phyloP scores from a whole-genome alignment of 2,888 invertebrate species.

The Cryptus viduatorius region DNA sequence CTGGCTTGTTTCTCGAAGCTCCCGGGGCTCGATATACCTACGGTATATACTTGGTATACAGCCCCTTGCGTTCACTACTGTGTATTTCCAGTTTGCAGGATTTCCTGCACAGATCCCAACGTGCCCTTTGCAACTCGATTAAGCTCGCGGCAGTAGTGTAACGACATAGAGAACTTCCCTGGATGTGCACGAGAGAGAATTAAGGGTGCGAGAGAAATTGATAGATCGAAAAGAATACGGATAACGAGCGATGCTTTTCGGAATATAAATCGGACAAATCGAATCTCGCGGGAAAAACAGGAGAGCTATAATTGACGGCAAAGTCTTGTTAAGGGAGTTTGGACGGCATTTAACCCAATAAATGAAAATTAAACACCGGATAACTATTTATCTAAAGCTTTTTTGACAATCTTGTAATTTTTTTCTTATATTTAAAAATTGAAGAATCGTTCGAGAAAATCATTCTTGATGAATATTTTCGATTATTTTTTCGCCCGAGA shows the following conservation, averaged over 20 bases:
- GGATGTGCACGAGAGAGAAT: conserved; percentile 21
- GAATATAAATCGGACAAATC: conserved; percentile 26
- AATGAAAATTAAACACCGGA: not conserved
- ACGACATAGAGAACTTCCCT: conserved; percentile 12
- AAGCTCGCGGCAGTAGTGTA: conserved; percentile 11
- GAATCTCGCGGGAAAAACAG: not conserved
- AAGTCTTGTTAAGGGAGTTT: not conserved
- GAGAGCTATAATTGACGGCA: not conserved
- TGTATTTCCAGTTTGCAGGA: conserved; percentile 60
- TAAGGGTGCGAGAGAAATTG: conserved; percentile 49
- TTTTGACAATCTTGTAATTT: too few species aligned
- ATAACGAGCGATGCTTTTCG: conserved; percentile 30
- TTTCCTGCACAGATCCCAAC: conserved; percentile 50
- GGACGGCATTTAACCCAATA: not conserved
- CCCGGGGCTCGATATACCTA: conserved; percentile 42
- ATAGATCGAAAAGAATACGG: conserved; percentile 47
- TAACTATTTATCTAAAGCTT: not conserved
- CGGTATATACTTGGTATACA: conserved; percentile 24
- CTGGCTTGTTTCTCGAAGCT: conserved; percentile 62
- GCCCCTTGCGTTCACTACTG: conserved; percentile 4
- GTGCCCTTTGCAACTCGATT: conserved; percentile 44
- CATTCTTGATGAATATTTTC: not conserved
- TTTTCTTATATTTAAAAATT: too few species aligned
- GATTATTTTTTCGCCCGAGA: not conserved
- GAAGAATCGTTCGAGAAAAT: too few species aligned